Base-by-base conservation (phyloP, 2,888 invertebrate species). In the Dynastes hyllus region DNA sequence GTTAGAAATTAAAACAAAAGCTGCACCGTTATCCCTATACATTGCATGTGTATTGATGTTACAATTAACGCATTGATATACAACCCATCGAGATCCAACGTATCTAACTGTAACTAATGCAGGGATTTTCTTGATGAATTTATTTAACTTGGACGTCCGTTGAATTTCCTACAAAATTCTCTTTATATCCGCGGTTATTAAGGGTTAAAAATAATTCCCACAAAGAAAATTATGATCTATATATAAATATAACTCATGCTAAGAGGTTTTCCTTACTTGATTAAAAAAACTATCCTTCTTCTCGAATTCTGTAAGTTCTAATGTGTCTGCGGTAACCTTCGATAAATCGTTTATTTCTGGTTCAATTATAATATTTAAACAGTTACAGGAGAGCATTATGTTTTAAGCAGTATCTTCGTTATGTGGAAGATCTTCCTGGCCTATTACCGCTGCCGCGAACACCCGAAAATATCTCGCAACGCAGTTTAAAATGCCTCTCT, bases 351-450 rank as follows among this genome's bases (percentile, higher is more conserved):
- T 87, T 11, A 22, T 29, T 86, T 92, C 92, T 86, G 92, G 90
- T 88, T 92, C 92, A 84, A 94, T 90, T 84, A 91, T 90, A 85
- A 94, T 91, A 90, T 95, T 95, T 86, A 95, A 89, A 89, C 95
- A 95, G 91, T 94, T 93, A 90, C 95, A 95, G 86, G 93, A 92
- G 87, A 92, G 90, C 92, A 92, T 92, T 85, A 85, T 90, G 75
- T 77, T 75, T 32, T 37, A 45, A 45, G 45, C 53, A 32, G 32
- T 22, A 53, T 37, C 40, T 40, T 16, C 58, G 58, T 22, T 37
- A 16, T 11, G 32, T 37, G 8, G 58, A 58, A 55, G 58, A 73
- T 37, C 37, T 65, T 22, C 16, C 32, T 45, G 22, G 63, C 32
- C 27, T 63, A 45, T n/a, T 61, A 81, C 71, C 73, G 73, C 78